Base-by-base conservation (phyloP, 2,113 vertebrate genomes). In the Istiophorus platypterus region DNA sequence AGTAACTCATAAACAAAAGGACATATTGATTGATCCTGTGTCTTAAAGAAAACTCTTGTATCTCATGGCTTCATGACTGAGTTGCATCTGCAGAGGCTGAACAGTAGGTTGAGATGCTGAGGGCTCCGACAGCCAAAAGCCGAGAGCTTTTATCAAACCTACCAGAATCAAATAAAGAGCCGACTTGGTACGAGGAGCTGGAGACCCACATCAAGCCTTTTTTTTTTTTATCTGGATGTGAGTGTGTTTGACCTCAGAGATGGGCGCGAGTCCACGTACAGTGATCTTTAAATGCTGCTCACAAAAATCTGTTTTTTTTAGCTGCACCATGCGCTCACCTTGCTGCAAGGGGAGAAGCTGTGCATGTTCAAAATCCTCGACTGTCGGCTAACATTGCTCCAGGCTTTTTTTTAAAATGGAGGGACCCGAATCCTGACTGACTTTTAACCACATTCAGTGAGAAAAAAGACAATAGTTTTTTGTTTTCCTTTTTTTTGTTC, bases 211-310 rank as follows among this genome's bases (percentile, higher is more conserved):
- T 61, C 61, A 29, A 15, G 31, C 45, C 47, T 24, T 61, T 65
- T 83, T 51, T 41, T 58, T 24, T 61, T 65, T 83, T 51, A 51
- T 58, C 51, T 59, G 13, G 18, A 39, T 49, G 49, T 4, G 34
- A 59, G 66, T 49, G 70, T 62, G 64, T 74, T 52, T 70, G 31
- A 80, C 82, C 63, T 20, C 58, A 14, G 17, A 45, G 54, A 31
- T 20, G 18, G 42, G 51, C 27, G 22, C 61, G 42, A 67, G 58
- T 70, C 72, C 76, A 13, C 37, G 49, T 70, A 52, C 58, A 4
- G 3, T 26, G 26, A 1, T 42, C 66, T 72, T 29, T 57, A 31
- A 12, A 83, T 11, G 9, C 13, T 0, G 41, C 9, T n/a, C 66
- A 59, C 45, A 20, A 14, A 74, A 4, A 14, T 10, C 17, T 11